Conservation (phyloP, 1,140 invertebrate species). For the Drosophila arawakana region DNA sequence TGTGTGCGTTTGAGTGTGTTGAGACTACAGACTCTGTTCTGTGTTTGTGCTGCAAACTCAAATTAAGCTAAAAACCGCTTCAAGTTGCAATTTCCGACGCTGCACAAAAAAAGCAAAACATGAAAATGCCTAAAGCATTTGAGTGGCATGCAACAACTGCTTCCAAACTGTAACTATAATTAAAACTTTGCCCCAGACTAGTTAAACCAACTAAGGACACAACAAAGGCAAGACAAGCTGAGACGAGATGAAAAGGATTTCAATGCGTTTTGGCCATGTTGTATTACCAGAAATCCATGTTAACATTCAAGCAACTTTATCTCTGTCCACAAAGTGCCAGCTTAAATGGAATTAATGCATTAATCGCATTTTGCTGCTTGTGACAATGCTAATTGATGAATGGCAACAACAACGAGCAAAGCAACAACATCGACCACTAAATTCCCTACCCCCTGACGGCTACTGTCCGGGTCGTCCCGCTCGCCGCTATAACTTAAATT, state of each 20-base stretch:
- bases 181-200: constrained; percentile 63
- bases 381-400: constrained; percentile 70
- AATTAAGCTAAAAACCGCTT: constrained; percentile 78
- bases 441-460: constrained; percentile 26
- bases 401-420: constrained; percentile 53
- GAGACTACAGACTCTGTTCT: constrained; percentile 1
- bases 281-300: constrained; percentile 33
- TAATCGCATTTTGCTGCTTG: constrained; percentile 74
- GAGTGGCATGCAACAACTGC: constrained; percentile 39
- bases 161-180: constrained; percentile 70
- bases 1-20: constrained; percentile 1
- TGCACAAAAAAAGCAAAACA: constrained; percentile 42
- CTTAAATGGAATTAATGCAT: constrained; percentile 67
- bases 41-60: constrained; percentile 53
- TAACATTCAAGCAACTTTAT: constrained; percentile 1
- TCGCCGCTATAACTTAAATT: constrained; percentile 63
- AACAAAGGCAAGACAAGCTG: neutral
- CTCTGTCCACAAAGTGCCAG: constrained; percentile 12
- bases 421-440: constrained; percentile 1
- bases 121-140: constrained; percentile 61
- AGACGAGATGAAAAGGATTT: neutral
- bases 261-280: constrained; percentile 2
- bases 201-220: constrained; percentile 1
- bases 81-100: constrained; percentile 76
- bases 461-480: neutral